Evolutionary conservation across 2,797 vertebrate species (phyloP), one percentile per base, ranked within the genome.

Genomic region (Ciconia nigra): DNA sequence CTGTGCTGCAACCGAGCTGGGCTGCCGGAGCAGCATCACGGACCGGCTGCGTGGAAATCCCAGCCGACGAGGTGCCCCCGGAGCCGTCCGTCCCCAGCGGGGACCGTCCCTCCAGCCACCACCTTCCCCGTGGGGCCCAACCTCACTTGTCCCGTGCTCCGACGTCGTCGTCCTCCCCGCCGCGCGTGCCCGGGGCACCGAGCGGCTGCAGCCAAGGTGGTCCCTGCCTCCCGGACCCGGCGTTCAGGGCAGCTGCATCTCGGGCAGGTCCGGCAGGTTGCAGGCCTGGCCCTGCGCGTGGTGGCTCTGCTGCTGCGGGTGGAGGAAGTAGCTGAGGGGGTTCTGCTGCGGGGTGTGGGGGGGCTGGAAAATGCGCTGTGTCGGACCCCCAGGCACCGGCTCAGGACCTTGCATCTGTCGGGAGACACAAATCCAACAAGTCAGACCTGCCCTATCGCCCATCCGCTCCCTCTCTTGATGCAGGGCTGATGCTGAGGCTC

Each of bases 201-300:
- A 8, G 74, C 5, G 0, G 69, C 66, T 25, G 69, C 71, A 7
- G 61, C 82, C 49, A 1, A 10, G 42, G 15, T 24, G 66, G 14
- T 87, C 17, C 35, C 49, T 17, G 26, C 42, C 35, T 76, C 29
- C 94, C 33, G 13, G 58, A 24, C 49, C 67, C 22, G 20, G 95
- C 95, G 95, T 97, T 98, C 98, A 99, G 42, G 98, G 99, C 92
- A 99, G 98, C 70, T 97, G 97, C 98, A 99, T 98, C 96, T 99
- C 99, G 1, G 98, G 95, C 89, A 99, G 98, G 98, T 99, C 99
- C 4, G 98, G 98, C 89, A 99, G 97, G 77, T 97, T 98, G 97
- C 98, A 98, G 63, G 98, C 78, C 91, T 98, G 98, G 95, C 97
- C 97, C 93, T 98, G 98, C 1, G 95, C 63, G 93, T 98, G 98